Conservation (phyloP, 2,797 vertebrate genomes). For the Lemur catta region DNA sequence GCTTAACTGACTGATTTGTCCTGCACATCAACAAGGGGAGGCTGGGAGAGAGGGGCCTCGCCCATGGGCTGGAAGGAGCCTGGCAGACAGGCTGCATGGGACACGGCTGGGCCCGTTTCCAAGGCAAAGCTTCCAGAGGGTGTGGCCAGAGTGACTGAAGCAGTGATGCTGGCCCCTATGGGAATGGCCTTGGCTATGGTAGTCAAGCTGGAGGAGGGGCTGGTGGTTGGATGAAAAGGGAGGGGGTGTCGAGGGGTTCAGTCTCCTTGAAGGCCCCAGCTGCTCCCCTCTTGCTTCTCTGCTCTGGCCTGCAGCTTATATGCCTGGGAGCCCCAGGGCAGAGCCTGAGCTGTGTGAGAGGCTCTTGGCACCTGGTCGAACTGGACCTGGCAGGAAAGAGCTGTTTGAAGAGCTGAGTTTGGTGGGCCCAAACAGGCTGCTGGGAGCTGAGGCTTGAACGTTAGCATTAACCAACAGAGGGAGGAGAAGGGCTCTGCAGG, state of each 20-base stretch:
- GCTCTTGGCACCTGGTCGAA: not conserved
- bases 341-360: not conserved
- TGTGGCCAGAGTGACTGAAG: not conserved
- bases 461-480: not conserved
- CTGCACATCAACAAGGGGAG: not conserved
- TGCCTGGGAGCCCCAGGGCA: not conserved
- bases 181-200: not conserved
- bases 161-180: not conserved
- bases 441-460: not conserved
- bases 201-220: not conserved
- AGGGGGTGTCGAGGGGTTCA: too few relatives aligned
- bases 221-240: not conserved
- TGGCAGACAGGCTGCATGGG: not conserved
- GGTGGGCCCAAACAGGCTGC: not conserved
- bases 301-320: not conserved
- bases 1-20: not conserved
- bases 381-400: not conserved
- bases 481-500: not conserved
- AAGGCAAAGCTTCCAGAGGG: not conserved
- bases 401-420: not conserved
- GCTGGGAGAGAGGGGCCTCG: not conserved
- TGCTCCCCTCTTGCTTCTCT: not conserved
- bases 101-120: not conserved
- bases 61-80: not conserved
- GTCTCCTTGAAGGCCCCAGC: not conserved